Conservation (phyloP, 2,113 vertebrate species). For the Percopsis transmontana region DNA sequence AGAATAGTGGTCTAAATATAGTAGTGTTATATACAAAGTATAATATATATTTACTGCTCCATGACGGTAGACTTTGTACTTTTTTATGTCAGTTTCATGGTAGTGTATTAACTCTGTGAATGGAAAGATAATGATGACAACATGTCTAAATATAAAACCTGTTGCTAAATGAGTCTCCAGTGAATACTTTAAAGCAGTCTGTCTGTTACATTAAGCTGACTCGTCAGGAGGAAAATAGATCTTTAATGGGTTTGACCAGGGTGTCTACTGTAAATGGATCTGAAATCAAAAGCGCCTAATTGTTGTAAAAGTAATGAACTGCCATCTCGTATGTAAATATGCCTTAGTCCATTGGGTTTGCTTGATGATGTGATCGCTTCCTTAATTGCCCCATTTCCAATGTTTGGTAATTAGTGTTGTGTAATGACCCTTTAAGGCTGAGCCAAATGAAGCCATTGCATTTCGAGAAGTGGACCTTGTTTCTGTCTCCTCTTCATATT, state of each 20-base stretch:
- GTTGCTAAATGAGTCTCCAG: background rate
- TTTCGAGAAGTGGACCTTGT: constrained; percentile 23
- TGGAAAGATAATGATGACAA: no score
- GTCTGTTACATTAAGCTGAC: constrained; percentile 49
- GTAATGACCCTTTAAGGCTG: constrained; percentile 60
- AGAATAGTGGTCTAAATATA: no score
- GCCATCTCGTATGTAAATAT: constrained; percentile 65
- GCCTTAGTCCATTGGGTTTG: constrained; percentile 64
- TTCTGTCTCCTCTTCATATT: background rate
- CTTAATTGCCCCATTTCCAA: constrained; percentile 78
- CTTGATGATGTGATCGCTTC: constrained; percentile 73
- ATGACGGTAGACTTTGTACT: no score
- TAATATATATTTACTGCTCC: no score
- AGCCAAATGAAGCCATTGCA: constrained; percentile 70
- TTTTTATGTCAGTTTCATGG: no score
- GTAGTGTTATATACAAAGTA: no score
- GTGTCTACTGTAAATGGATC: constrained; percentile 28
- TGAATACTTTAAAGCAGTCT: constrained; percentile 41
- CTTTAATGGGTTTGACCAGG: constrained; percentile 56
- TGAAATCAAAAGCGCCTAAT: constrained; percentile 58
- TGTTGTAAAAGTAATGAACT: constrained; percentile 57
- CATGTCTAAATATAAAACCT: background rate
- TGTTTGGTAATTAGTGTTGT: constrained; percentile 77
- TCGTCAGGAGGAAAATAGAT: constrained; percentile 53
- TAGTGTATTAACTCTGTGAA: no score